phyloP scores from a whole-genome alignment of 1,140 invertebrate genomes.

The Cotesia typhae region DNA sequence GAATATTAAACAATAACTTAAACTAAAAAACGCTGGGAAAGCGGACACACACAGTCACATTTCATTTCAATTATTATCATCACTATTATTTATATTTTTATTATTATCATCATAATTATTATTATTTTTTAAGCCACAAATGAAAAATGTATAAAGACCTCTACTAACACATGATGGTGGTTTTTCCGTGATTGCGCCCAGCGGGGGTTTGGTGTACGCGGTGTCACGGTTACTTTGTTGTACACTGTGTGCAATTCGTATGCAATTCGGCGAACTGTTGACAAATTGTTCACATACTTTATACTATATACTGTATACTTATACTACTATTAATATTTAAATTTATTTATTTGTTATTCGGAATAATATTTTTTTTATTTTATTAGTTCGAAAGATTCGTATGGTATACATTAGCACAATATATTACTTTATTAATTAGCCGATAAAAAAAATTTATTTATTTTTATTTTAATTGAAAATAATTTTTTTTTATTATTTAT shows the following conservation, averaged over 20 bases:
- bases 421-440: slow-evolving; percentile 14
- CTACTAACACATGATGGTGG: slow-evolving; percentile 56
- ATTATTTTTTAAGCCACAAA: not conserved
- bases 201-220: slow-evolving; percentile 66
- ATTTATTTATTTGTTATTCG: slow-evolving; percentile 6
- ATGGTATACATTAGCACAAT: slow-evolving; percentile 45
- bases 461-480: too few relatives aligned
- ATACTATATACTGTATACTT: too few relatives aligned
- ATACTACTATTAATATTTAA: too few relatives aligned
- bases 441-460: not conserved
- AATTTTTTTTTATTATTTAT: too few relatives aligned
- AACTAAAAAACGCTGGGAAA: slow-evolving; percentile 15
- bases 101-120: slow-evolving; percentile 2
- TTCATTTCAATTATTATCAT: not conserved
- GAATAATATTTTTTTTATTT: not conserved
- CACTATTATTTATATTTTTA: not conserved
- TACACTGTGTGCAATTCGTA: slow-evolving; percentile 39
- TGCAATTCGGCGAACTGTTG: slow-evolving; percentile 14
- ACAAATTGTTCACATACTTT: slow-evolving; percentile 31
- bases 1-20: not conserved
- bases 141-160: slow-evolving; percentile 40
- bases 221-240: slow-evolving; percentile 64
- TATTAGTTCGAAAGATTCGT: slow-evolving; percentile 61
- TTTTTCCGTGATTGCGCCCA: slow-evolving; percentile 49
- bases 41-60: slow-evolving; percentile 8